Evolutionary conservation across 2,888 invertebrate species (phyloP), one percentile per base, ranked within the genome.

Genomic region (Macrophya annulata): DNA sequence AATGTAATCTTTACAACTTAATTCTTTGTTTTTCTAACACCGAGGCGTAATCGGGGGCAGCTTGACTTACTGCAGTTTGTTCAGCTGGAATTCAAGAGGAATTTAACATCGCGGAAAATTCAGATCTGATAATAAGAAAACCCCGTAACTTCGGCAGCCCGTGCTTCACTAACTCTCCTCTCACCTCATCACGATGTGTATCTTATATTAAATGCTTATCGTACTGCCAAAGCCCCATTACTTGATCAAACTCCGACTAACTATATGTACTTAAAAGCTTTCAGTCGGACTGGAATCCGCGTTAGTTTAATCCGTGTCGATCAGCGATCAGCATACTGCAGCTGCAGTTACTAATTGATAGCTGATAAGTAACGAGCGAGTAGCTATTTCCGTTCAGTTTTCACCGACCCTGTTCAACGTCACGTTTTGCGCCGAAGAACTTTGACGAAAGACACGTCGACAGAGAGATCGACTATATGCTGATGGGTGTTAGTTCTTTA

Each of bases 1-100:
- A 31, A 65, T 76, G 31, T 79, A 79, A 85, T 79, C 85, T 77
- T 31, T 65, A 68, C 51, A 79, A 85, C 79, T 81, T 81, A 76
- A 81, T 79, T 59, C 79, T 65, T 62, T 48, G 48, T 68, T 76
- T 17, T 21, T 68, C 31, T 68, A 68, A 43, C 76, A 31, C 76
- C 48, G 37, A 51, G 10, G 15, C 31, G 25, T 6, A 51, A 40
- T 45, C 83, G 25, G 31, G 31, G 68, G 40, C 68, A 84, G 45
- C 72, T 21, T 45, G 72, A 68, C 31, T 43, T 43, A 51, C 31
- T 40, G n/a, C 31, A 31, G 31, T 74, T 71, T 81, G 62, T 74
- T 51, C 43, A 40, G 84, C 76, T 62, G 40, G 65, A 68, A 65
- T 65, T 82, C 43, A 45, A 40, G 43, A 84, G 17, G 25, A 84